Evolutionary conservation across 1,140 invertebrate species (phyloP), one percentile per base, ranked within the genome.

Genomic region (Manduca sexta): DNA sequence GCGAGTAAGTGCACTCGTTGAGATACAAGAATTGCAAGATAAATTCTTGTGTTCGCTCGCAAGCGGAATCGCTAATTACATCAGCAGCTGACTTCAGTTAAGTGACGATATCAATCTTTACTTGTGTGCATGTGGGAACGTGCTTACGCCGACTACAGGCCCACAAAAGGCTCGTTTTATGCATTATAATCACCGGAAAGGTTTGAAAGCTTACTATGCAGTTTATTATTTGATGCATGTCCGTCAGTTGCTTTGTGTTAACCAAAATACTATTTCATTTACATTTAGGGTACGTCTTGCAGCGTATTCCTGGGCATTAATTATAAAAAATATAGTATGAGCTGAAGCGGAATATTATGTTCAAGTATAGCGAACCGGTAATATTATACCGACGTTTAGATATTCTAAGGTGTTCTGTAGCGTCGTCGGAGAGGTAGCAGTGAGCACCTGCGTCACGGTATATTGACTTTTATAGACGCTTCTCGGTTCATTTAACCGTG

Each of bases 81-180:
- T 68, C 67, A 66, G 56, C 69, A 67, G 69, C 70, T 70, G 70
- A 68, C 55, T 68, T 37, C 56, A 17, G 47, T 57, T 68, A 70
- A 70, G 67, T 69, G 62, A 45, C 47, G 62, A 64, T 68, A 73
- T 69, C 49, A 67, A 70, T 73, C 70, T 73, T 62, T 33, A 50
- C 45, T 55, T 39, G 37, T 49, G 41, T 49, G 52, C 39, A 58
- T 52, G 53, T 50, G 54, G 42, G 51, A 60, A 62, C 53, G 40
- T 37, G 45, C 39, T 39, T 53, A 47, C 44, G 51, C 41, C 35
- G 46, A 43, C 52, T 43, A 31, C 47, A 65, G n/a, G n/a, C 21
- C 21, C 4, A 52, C 47, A 50, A 47, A 55, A 56, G 43, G 45
- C 47, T 49, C 33, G 31, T 56, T 54, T 55, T 54, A 52, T 43